Evolutionary conservation across 2,888 invertebrate genomes (phyloP), one percentile per base, ranked within the genome.

Genomic region (Agrotis segetum): DNA sequence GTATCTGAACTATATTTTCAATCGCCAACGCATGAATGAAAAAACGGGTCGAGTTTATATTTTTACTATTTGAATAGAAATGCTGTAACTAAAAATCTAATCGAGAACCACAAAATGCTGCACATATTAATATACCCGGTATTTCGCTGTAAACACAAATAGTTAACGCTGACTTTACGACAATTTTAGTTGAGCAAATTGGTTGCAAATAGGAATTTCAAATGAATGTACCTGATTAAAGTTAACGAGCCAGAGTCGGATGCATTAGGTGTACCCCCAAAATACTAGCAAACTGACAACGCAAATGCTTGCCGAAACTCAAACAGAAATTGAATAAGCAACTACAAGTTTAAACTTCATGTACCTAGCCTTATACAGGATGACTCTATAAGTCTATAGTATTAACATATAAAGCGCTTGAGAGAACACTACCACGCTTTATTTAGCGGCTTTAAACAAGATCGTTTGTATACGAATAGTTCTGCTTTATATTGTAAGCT

Each of bases 391-490:
- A 24, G 44, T 61, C 56, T 40, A 17, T 66, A 46, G 52, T 67
- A 79, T 81, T 81, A 80, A 70, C 83, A 83, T 81, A 72, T 56
- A 80, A 83, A 80, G 68, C 62, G 68, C 67, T 67, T 65, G 13
- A 75, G 55, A 19, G 49, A 71, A 61, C 56, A 73, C 55, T 44
- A 44, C 9, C 14, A 62, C 69, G 71, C 62, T 82, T 63, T 66
- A 82, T 82, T 73, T 65, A 73, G 62, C 70, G 56, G 60, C 56
- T 79, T 65, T 65, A 68, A 64, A 79, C 63, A 62, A 78, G 70
- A 79, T 79, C 74, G 56, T 81, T 79, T 82, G 60, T 82, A 79
- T 79, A 82, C 74, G 13, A 24, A 68, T 67, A 67, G 34, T 77
- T 77, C n/a, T 55, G 47, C 50, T 67, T 59, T 62, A 62, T 34